These are phyloP conservation scores for Scolopax bukidnonensis DNA, from an alignment of 2,797 vertebrate species.

Conservation along the genomic window DNA sequence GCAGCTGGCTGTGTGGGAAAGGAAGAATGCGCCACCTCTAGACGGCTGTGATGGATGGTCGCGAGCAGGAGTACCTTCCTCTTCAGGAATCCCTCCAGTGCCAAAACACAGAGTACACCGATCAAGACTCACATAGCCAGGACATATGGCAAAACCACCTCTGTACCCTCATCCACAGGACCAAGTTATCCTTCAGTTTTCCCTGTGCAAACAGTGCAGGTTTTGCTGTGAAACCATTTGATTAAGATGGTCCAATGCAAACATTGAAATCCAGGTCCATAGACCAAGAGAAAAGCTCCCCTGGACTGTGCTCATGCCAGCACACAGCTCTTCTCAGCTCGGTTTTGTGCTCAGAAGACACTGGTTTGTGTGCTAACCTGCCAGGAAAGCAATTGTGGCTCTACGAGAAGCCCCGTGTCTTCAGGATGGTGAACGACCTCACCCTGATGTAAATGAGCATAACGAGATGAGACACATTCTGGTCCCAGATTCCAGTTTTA, in stretches of 20 bases:
- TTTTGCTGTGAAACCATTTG: neutral
- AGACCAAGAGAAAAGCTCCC: neutral
- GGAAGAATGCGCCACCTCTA: slow-evolving; percentile 28
- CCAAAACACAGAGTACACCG: neutral
- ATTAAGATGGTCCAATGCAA: neutral
- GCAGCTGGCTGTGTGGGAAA: neutral
- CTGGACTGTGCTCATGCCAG: neutral
- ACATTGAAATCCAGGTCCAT: neutral
- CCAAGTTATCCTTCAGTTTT: neutral
- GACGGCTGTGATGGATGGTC: neutral
- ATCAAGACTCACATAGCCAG: neutral
- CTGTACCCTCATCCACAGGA: neutral
- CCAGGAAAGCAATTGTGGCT: neutral
- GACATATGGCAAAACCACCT: neutral
- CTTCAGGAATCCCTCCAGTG: neutral
- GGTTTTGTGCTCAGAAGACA: neutral
- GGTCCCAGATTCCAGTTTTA: neutral
- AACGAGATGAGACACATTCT: neutral
- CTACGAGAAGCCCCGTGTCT: neutral
- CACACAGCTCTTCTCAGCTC: neutral
- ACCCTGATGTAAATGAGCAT: neutral
- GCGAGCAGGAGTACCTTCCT: neutral
- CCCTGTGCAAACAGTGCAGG: neutral
- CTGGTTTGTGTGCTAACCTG: neutral
- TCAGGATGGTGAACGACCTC: neutral